Evolutionary conservation across 2,888 invertebrate genomes (phyloP).

Genomic region (Ornithoptera priamus): DNA sequence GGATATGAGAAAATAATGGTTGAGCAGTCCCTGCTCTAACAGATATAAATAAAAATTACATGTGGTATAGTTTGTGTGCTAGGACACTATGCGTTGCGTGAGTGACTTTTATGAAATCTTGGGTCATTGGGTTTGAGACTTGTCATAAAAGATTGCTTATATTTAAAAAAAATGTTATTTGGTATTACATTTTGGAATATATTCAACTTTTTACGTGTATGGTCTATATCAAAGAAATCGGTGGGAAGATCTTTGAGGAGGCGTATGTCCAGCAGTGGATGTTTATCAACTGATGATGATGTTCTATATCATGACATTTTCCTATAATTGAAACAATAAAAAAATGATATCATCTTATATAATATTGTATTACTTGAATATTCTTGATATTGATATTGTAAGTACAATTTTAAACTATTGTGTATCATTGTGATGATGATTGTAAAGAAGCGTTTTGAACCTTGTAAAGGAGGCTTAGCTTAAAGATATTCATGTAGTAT

Average conservation of each 20-base stretch:
- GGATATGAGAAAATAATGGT: conserved; percentile 98
- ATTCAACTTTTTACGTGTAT: background rate
- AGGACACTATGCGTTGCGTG: conserved; percentile 37
- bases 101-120: conserved; percentile 15
- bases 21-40: conserved; percentile 96
- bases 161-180: background rate
- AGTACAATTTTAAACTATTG: conserved; percentile 21
- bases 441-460: background rate
- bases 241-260: no score
- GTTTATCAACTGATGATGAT: no score
- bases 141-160: conserved; percentile 10
- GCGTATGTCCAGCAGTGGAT: no score
- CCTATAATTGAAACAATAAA: background rate
- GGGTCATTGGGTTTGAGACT: conserved; percentile 22
- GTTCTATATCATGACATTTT: background rate
- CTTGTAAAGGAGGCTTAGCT: background rate
- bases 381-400: conserved; percentile 22
- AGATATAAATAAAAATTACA: conserved; percentile 30
- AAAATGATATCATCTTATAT: background rate
- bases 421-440: background rate
- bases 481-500: no score
- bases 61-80: conserved; percentile 36
- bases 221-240: background rate
- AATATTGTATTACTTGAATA: conserved; percentile 8
- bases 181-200: conserved; percentile 6